Evolutionary conservation across 2,797 vertebrate species (phyloP), one percentile per base, ranked within the genome.

Genomic region (Esox lucius): DNA sequence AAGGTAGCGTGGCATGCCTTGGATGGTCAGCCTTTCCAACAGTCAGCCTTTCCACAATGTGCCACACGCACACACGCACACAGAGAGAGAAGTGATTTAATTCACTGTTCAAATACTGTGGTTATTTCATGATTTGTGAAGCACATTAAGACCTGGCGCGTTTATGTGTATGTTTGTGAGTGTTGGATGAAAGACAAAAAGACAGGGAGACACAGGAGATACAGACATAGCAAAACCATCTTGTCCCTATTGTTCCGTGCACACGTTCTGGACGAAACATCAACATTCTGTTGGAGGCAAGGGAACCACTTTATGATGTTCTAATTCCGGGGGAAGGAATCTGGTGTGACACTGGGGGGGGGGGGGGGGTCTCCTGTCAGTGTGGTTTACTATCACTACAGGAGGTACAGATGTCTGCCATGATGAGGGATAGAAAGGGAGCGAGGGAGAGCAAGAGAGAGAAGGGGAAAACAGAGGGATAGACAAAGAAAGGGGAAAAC

Each of bases 21-120:
- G 3, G 59, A 66, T 66, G 78, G 71, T 74, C 74, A 76, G 66
- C 33, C 66, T 80, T 76, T 80, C 78, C 74, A 80, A 13, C 48
- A 59, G 62, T 80, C 74, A 76, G 71, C 73, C 12, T 73, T 80
- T 80, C 78, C 78, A 68, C 5, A 73, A 64, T 49, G 15, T 15
- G 13, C 48, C 48, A 49, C 48, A 49, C 48, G 17, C 48, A 49
- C 48, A 3, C 48, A 49, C 48, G 13, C 51, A 53, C 4, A 4
- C 4, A 31, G 3, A 31, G 28, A 31, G 28, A 31, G 28, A 31
- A 31, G 28, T 12, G 51, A 53, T 53, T 53, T 53, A 53, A 53
- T 53, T 17, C 3, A 17, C 17, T 19, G 17, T n/a, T 17, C 5
- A 17, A 53, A 19, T 53, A 49, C 49, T 53, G 49, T 53, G 49